These are phyloP conservation scores for zebrafish (Danio rerio) DNA, from an alignment of 2,113 vertebrate genomes.

Conservation along the genomic window GRCz12tu NC_133179.1:16188001-16188500, in stretches of 20 bases:
- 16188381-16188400: constrained; percentile 61
- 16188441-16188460: constrained; percentile 75
- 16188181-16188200: background rate
- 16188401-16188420: constrained; percentile 69
- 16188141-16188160: no score
- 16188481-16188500: constrained; percentile 62
- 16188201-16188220: background rate
- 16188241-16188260: background rate
- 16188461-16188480: constrained; percentile 55
- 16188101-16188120: no score
- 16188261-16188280: background rate
- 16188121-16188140: no score
- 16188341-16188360: constrained; percentile 34
- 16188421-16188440: constrained; percentile 64
- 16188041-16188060: no score
- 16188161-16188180: no score
- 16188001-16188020: no score
- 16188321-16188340: constrained; percentile 25
- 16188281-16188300: constrained; percentile 30
- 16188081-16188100: no score
- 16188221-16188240: background rate
- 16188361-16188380: constrained; percentile 65
- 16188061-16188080: no score
- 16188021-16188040: no score
- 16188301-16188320: constrained; percentile 31